A percentile compares a stretch with the other conserved stretches of the same genome.
These are phyloP conservation scores for Odontocolon sp. DNA, from an alignment of 2,888 invertebrate species.

Conservation along the genomic window DNA sequence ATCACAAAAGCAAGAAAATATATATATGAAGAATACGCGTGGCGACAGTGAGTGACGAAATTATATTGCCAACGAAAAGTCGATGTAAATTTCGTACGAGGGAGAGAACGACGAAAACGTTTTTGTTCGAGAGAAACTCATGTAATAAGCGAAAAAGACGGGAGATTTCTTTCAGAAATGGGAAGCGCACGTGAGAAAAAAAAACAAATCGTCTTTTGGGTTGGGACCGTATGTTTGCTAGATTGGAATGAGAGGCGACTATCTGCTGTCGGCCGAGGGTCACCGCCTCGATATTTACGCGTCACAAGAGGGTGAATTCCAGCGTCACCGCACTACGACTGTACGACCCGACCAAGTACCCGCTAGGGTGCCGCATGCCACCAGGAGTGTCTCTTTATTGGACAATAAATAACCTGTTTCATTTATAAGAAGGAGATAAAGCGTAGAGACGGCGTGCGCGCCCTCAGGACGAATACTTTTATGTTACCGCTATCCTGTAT, in stretches of 20 bases:
- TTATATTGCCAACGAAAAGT: too few species aligned
- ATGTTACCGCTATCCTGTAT: constrained; percentile 21
- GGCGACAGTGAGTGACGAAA: too few species aligned
- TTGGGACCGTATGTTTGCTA: not conserved
- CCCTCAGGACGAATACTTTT: constrained; percentile 25
- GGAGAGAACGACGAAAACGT: not conserved
- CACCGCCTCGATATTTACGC: constrained; percentile 72
- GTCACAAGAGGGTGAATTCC: constrained; percentile 62
- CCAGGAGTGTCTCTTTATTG: constrained; percentile 74
- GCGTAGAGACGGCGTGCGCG: constrained; percentile 59
- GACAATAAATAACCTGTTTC: constrained; percentile 77
- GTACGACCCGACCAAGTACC: constrained; percentile 61
- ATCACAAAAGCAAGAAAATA: not conserved
- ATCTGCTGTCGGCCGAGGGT: constrained; percentile 52
- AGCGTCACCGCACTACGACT: constrained; percentile 17
- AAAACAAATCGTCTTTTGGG: not conserved
- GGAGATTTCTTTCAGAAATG: not conserved
- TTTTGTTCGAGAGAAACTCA: not conserved
- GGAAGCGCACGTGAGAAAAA: not conserved
- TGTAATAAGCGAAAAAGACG: not conserved
- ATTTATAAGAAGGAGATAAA: constrained; percentile 75
- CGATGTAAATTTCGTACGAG: not conserved
- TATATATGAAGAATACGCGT: too few species aligned
- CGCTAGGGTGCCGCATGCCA: constrained; percentile 65
- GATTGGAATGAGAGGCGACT: not conserved